Conservation (phyloP, 2,113 vertebrate genomes). For the Nycticorax nycticorax region DNA sequence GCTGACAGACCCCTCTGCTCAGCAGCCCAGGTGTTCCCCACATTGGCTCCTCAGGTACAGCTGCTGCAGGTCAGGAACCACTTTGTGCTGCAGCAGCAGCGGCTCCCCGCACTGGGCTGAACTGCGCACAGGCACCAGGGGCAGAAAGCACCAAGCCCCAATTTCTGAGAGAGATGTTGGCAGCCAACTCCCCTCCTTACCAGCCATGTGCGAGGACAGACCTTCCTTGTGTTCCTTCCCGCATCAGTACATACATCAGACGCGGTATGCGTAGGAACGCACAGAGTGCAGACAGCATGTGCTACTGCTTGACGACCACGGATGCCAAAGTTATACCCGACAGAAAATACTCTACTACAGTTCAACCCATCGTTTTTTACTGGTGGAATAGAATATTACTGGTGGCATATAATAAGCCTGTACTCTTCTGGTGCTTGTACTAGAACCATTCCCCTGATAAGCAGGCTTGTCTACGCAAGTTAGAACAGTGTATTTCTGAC, state of each 20-base stretch:
- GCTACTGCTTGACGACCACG: background rate
- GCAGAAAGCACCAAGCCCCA: background rate
- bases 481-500: background rate
- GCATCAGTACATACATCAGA: background rate
- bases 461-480: background rate
- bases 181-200: background rate
- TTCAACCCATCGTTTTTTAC: background rate
- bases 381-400: background rate
- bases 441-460: background rate
- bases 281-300: fast-evolving
- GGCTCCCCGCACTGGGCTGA: background rate
- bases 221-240: background rate
- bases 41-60: background rate
- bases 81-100: background rate
- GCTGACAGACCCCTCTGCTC: background rate
- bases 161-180: background rate
- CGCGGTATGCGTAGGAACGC: fast-evolving
- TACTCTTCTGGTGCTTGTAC: background rate
- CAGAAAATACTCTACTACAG: background rate
- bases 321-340: background rate
- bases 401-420: background rate
- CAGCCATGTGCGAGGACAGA: background rate
- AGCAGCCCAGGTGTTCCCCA: background rate
- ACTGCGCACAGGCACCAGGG: background rate
- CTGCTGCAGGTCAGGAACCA: background rate